phyloP scores from a whole-genome alignment of 2,888 invertebrate genomes.

The Embidobia sp. region DNA sequence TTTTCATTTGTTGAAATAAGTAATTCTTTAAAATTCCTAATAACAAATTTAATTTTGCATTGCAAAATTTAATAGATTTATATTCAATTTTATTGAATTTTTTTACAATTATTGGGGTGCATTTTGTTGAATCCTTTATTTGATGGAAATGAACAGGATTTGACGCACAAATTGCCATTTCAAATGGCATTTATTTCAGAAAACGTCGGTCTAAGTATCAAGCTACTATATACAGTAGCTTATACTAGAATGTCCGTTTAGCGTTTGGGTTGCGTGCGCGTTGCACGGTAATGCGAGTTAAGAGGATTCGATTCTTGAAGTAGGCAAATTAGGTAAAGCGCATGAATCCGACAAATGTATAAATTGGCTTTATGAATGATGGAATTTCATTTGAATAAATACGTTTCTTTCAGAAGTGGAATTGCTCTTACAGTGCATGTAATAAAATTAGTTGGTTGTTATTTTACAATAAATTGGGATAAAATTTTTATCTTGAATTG shows the following conservation, averaged over 20 bases:
- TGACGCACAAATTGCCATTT: conserved; percentile 48
- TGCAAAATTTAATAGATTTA: too few relatives aligned
- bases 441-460: too few relatives aligned
- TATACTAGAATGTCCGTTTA: conserved; percentile 51
- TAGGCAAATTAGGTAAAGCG: conserved; percentile 46
- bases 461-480: background rate
- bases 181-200: conserved; percentile 51
- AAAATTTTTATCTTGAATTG: too few relatives aligned
- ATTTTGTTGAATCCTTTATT: too few relatives aligned
- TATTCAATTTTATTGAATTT: too few relatives aligned
- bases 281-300: conserved; percentile 41
- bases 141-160: conserved; percentile 18
- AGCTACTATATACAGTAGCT: conserved; percentile 46
- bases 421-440: too few relatives aligned
- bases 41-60: too few relatives aligned
- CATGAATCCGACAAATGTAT: conserved; percentile 31
- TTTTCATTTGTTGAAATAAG: too few relatives aligned
- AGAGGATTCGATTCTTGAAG: conserved; percentile 59
- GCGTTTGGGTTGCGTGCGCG: conserved; percentile 50
- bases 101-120: too few relatives aligned
- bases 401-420: too few relatives aligned
- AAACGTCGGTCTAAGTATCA: conserved; percentile 47
- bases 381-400: conserved; percentile 14
- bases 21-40: too few relatives aligned
- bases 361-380: conserved; percentile 37